Evolutionary conservation across 2,797 vertebrate species (phyloP), one percentile per base, ranked within the genome.

Genomic region (Catharus ustulatus): DNA sequence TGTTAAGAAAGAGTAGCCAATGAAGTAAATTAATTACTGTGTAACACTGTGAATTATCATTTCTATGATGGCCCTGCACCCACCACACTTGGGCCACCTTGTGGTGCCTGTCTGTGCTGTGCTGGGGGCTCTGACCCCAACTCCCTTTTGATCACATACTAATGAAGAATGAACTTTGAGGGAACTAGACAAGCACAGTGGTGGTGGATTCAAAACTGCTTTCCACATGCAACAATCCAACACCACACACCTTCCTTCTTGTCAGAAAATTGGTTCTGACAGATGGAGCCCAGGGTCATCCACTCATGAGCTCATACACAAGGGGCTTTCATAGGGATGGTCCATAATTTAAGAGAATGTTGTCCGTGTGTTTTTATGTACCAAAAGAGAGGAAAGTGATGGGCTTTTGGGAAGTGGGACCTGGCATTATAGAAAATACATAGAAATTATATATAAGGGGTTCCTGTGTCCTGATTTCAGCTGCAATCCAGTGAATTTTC

Each of bases 101-200:
- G 3, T 9, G 3, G 34, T 48, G 15, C 30, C 15, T 19, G 1
- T n/a, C 32, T 46, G 52, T 30, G 34, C 32, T 2, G 2, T 9
- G 14, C 16, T 45, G 49, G 36, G 13, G 48, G 6, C 3, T 49
- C 49, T 49, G 49, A 62, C 12, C 22, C 13, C 0, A 0, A n/a
- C 3, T 62, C 13, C 9, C 22, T 32, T 43, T 24, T 29, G 38
- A n/a, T 68, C 19, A 6, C 42, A 57, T 11, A 29, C 8, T 32
- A 30, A 48, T 21, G n/a, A 64, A 45, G 59, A 52, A 52, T 17
- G 32, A 34, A 55, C 22, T 42, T 42, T 9, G 36, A 43, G 24
- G 13, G 48, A 62, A 24, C 13, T 52, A 38, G 38, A 38, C 0
- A 1, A 66, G 13, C 15, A 11, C 67, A 79, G 23, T 1, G 3